phyloP scores from a whole-genome alignment of 2,113 vertebrate genomes.

The Gobius niger region DNA sequence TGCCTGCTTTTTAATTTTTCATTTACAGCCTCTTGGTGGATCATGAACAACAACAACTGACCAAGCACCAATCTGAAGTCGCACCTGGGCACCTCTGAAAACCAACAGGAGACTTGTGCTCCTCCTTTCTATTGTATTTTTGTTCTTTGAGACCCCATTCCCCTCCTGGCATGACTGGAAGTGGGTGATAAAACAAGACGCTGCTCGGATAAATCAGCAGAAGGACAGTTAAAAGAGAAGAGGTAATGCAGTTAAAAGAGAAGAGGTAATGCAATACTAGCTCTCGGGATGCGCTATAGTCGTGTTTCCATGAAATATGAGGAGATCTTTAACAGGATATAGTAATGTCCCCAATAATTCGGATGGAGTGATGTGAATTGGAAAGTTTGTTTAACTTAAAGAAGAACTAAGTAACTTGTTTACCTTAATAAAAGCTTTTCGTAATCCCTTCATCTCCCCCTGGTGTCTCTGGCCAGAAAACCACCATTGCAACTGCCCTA shows the following conservation, averaged over 20 bases:
- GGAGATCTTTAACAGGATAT: background rate
- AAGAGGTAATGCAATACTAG: constrained; percentile 34
- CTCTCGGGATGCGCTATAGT: constrained; percentile 22
- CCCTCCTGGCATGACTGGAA: constrained; percentile 43
- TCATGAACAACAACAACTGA: constrained; percentile 79
- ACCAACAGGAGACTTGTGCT: constrained; percentile 19
- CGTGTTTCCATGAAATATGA: background rate
- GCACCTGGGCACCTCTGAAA: constrained; percentile 19
- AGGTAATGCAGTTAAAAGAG: constrained; percentile 33
- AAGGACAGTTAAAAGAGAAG: constrained; percentile 20
- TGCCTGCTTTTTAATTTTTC: constrained; percentile 17
- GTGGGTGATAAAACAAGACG: constrained; percentile 27
- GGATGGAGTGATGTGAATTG: background rate
- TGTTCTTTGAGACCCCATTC: constrained; percentile 40
- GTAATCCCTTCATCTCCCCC: no score
- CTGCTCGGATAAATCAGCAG: constrained; percentile 22
- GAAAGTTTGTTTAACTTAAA: background rate
- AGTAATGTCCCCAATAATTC: background rate
- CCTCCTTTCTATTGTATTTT: constrained; percentile 20
- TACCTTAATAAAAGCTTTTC: no score
- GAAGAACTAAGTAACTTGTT: no score
- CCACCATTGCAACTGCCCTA: no score
- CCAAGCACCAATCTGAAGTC: constrained; percentile 2
- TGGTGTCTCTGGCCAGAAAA: no score
- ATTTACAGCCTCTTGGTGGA: constrained; percentile 72